Evolutionary conservation across 2,113 vertebrate genomes (phyloP), one percentile per base, ranked within the genome.

Genomic region (Zosterops pallidus): DNA sequence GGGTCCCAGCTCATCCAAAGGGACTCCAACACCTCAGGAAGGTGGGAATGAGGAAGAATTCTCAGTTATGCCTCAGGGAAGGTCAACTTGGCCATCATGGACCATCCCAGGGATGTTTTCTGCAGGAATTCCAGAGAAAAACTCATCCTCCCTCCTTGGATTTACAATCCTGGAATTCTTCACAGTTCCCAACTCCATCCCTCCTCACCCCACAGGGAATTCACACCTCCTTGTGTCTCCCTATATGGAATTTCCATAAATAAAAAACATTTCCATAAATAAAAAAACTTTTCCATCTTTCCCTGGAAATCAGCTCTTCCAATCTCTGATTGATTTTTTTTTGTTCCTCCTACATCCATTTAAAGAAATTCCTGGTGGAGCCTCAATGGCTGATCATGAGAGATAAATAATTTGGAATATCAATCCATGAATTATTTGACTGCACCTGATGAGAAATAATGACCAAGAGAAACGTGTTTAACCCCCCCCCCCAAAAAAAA

Each of bases 371-470:
- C 71, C 72, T 71, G 25, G 72, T 42, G n/a, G 44, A 95, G 86
- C 56, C 28, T 41, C n/a, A 24, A 2, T 6, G 50, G 8, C 16
- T 90, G 69, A 42, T 68, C 87, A 84, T 20, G 87, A 64, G 63
- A 76, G 63, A 60, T 1, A 52, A 81, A 83, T 9, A 7, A 59
- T 70, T 94, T 71, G 83, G 79, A 81, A 24, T 77, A 84, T 25
- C 69, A 63, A 41, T 9, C 89, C 17, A 0, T 31, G 52, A 59
- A 42, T 57, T 85, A 80, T 71, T 83, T 95, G 57, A 87, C 47
- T 63, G 63, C 65, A 76, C 52, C 24, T 69, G 86, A 53, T 90
- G 70, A 82, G 86, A 97, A 92, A 87, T 47, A 91, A 94, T n/a
- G 87, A 80, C 75, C 69, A 60, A 77, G 76, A 96, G 53, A 64